phyloP scores from a whole-genome alignment of 2,797 vertebrate species.

The Pipistrellus nathusii region DNA sequence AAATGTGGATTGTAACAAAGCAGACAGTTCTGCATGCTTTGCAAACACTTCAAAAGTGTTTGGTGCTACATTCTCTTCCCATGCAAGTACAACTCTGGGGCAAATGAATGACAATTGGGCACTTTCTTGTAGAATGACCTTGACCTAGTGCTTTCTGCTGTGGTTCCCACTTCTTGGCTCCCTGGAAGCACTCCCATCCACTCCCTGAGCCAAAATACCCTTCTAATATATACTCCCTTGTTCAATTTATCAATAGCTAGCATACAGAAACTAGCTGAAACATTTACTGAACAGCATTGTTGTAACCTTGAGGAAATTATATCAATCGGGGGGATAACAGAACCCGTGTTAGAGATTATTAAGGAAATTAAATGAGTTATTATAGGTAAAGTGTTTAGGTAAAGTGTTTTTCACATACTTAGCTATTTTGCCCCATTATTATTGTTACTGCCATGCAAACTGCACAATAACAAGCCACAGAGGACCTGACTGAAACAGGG shows the following conservation, averaged over 20 bases:
- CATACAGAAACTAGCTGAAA: neutral
- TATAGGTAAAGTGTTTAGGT: neutral
- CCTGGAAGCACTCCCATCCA: neutral
- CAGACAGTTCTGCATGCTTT: neutral
- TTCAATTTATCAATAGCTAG: neutral
- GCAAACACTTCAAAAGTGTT: neutral
- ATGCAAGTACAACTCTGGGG: neutral
- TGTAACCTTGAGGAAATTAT: neutral
- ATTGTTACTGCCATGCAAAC: neutral
- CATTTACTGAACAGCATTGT: neutral
- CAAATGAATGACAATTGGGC: neutral
- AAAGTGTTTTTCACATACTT: neutral
- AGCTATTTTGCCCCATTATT: neutral
- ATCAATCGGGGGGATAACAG: neutral
- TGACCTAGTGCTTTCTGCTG: neutral
- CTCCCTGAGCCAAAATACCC: neutral
- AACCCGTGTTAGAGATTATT: neutral
- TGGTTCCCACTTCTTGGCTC: neutral
- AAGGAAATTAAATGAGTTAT: constrained; percentile 43
- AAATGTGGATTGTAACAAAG: neutral
- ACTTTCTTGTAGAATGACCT: neutral
- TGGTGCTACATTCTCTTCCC: neutral
- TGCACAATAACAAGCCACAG: neutral
- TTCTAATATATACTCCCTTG: neutral
- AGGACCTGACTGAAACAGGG: neutral